Evolutionary conservation across 2,113 vertebrate genomes (phyloP).

Genomic region (Leptocoma aspasia): DNA sequence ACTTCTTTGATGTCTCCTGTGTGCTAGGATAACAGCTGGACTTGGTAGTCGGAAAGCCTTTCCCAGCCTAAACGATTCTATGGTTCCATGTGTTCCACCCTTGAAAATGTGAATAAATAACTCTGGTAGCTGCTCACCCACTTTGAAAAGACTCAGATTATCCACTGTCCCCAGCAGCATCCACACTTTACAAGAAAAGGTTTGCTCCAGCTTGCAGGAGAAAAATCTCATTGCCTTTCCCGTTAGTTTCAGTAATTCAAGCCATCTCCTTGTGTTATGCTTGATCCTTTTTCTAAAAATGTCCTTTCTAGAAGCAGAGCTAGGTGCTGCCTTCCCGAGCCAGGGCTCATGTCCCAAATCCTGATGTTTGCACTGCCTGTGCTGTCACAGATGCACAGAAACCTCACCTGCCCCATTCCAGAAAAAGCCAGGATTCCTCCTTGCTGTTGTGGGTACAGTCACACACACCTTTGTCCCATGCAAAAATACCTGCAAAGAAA

Average conservation of each 20-base stretch:
- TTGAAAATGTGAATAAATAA: background rate
- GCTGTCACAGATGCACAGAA: background rate
- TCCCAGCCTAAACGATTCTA: background rate
- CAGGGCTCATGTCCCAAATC: accelerated
- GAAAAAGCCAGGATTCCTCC: background rate
- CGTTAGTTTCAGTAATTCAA: background rate
- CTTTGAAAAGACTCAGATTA: background rate
- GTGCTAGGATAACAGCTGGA: background rate
- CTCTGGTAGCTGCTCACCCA: background rate
- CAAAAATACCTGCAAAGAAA: background rate
- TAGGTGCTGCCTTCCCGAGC: accelerated
- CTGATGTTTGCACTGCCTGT: background rate
- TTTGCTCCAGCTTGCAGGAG: background rate
- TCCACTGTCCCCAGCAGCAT: background rate
- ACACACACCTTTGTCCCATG: background rate
- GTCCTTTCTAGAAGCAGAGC: background rate
- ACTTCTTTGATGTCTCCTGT: background rate
- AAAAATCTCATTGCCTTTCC: background rate
- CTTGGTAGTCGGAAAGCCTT: background rate
- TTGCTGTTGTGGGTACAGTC: background rate
- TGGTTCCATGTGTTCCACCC: background rate
- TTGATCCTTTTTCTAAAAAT: background rate
- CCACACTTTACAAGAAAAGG: background rate
- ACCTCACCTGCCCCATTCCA: background rate
- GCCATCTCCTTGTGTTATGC: background rate